A percentile compares a stretch with the other conserved stretches of the same genome.
phyloP scores from a whole-genome alignment of 2,888 invertebrate genomes.

The Minunthozetes semirufus region DNA sequence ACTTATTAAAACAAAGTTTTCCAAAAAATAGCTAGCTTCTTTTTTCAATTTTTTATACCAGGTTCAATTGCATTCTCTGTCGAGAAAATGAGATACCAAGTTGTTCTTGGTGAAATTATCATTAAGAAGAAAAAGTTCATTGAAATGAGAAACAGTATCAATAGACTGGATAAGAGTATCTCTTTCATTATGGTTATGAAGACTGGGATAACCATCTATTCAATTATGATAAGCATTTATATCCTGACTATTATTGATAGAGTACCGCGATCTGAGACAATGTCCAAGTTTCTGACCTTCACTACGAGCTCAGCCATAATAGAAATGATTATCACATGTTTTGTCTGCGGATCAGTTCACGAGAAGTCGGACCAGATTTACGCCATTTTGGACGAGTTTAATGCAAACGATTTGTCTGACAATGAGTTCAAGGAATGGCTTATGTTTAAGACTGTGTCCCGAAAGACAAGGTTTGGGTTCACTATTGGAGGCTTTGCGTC shows the following conservation, averaged over 20 bases:
- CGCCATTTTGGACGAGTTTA: neutral
- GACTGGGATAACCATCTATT: neutral
- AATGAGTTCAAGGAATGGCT: neutral
- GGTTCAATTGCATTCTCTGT: too few relatives aligned
- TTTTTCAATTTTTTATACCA: too few relatives aligned
- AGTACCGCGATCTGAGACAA: neutral
- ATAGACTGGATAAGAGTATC: neutral
- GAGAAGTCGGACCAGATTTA: neutral
- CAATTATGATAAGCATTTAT: neutral
- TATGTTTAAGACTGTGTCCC: neutral
- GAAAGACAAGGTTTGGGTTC: neutral
- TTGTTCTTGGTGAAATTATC: neutral
- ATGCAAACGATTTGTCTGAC: neutral
- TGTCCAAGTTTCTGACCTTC: neutral
- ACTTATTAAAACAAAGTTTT: too few relatives aligned
- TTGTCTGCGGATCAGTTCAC: neutral
- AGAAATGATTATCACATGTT: neutral
- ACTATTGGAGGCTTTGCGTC: neutral
- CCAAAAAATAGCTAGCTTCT: too few relatives aligned
- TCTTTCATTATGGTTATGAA: neutral
- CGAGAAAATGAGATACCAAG: too few relatives aligned
- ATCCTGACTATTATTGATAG: neutral
- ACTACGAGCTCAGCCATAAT: neutral
- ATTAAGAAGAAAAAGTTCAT: neutral
- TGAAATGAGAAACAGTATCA: neutral